Conservation (phyloP, 2,888 invertebrate species). For the Cerastoderma edule region DNA sequence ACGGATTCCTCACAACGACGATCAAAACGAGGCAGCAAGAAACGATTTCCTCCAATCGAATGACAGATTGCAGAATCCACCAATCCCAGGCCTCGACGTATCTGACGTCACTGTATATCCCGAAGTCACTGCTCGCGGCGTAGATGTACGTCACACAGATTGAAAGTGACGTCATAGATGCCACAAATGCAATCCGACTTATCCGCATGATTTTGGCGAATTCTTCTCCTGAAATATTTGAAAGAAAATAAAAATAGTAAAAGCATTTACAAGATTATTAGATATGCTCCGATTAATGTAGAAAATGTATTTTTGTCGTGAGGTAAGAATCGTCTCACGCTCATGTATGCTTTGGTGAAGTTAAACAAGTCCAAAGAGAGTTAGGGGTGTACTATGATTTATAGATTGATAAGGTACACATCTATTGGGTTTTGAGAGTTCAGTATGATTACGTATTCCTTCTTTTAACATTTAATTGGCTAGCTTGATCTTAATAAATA, state of each 20-base stretch:
- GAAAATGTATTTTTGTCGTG: too few species aligned
- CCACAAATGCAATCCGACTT: conserved; percentile 45
- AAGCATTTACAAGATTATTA: too few species aligned
- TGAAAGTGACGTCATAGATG: conserved; percentile 54
- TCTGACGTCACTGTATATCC: conserved; percentile 61
- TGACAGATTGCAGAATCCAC: conserved; percentile 68
- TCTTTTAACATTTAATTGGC: too few species aligned
- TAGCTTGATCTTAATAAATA: too few species aligned
- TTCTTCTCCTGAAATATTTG: conserved; percentile 49
- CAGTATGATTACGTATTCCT: too few species aligned
- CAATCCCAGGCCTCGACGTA: conserved; percentile 71
- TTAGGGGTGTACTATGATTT: too few species aligned
- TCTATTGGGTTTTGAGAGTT: too few species aligned
- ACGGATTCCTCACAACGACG: conserved; percentile 51
- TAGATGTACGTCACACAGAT: conserved; percentile 64
- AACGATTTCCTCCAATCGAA: conserved; percentile 65
- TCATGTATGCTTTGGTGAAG: too few species aligned
- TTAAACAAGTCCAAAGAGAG: too few species aligned
- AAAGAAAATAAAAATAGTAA: neutral
- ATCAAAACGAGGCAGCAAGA: conserved; percentile 47
- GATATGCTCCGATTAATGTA: too few species aligned
- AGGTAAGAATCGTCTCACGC: too few species aligned
- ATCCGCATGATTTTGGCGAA: conserved; percentile 49
- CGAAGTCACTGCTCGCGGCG: conserved; percentile 64
- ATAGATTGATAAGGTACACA: too few species aligned